Evolutionary conservation across 2,888 invertebrate genomes (phyloP).

Genomic region (Caenorhabditis parvicauda): DNA sequence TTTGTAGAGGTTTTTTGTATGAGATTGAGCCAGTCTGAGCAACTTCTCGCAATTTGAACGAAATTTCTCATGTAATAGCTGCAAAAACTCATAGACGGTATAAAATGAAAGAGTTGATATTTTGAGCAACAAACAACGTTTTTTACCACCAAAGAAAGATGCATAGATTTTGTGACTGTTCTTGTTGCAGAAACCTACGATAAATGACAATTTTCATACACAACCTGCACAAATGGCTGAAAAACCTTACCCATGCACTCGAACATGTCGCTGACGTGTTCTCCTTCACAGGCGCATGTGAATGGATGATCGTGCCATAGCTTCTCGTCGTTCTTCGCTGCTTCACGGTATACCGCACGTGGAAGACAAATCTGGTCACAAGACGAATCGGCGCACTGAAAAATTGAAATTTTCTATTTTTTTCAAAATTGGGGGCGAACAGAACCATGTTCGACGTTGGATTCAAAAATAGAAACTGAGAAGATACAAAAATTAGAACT

Average conservation of each 20-base stretch:
- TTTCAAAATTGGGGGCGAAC: constrained; percentile 1
- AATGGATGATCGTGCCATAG: constrained; percentile 24
- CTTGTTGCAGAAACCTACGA: no score
- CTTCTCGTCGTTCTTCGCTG: constrained; percentile 7
- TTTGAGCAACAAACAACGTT: no score
- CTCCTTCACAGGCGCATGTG: constrained; percentile 33
- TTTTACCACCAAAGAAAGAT: no score
- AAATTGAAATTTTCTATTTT: not conserved
- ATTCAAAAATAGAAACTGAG: not conserved
- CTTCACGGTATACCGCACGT: constrained; percentile 27
- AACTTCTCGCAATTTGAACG: no score
- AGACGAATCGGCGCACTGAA: constrained; percentile 19
- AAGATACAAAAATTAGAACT: no score
- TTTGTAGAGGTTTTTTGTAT: no score
- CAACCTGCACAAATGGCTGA: not conserved
- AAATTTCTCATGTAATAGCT: no score
- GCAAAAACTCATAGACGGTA: no score
- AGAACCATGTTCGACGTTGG: constrained; percentile 3
- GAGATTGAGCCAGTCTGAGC: no score
- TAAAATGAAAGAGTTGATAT: no score
- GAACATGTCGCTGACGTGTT: constrained; percentile 9
- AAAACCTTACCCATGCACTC: constrained; percentile 22
- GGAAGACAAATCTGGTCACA: constrained; percentile 36
- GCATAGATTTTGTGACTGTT: no score
- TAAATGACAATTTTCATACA: no score